phyloP scores from a whole-genome alignment of 2,888 invertebrate genomes.

The Euproctis similis region DNA sequence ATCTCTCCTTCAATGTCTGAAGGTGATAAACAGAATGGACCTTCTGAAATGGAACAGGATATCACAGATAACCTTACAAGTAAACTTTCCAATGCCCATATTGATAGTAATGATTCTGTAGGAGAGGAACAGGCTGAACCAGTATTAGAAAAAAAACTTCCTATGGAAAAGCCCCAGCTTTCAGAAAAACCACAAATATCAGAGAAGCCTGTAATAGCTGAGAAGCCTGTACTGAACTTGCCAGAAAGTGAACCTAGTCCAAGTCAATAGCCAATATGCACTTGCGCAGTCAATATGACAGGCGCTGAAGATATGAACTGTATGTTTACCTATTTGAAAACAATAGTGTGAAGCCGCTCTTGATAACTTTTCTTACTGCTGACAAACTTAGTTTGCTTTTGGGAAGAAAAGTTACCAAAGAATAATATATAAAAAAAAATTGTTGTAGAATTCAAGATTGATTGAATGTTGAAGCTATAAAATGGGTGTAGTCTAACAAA shows the following conservation, averaged over 20 bases:
- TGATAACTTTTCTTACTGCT: constrained; percentile 24
- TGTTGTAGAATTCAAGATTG: constrained; percentile 26
- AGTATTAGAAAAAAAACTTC: constrained; percentile 23
- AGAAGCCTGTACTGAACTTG: constrained; percentile 46
- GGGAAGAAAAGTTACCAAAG: constrained; percentile 16
- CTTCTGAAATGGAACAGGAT: constrained; percentile 63
- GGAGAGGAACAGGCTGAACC: constrained; percentile 25
- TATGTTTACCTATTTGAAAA: constrained; percentile 64
- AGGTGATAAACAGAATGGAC: constrained; percentile 53
- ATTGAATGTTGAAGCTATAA: constrained; percentile 27
- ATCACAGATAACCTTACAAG: constrained; percentile 50
- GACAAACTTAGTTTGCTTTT: constrained; percentile 21
- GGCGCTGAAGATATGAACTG: constrained; percentile 49
- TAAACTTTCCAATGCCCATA: constrained; percentile 49
- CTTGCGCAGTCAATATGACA: constrained; percentile 39
- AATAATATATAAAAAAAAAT: constrained; percentile 11
- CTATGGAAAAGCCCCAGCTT: constrained; percentile 33
- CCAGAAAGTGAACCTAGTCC: constrained; percentile 52
- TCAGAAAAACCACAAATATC: constrained; percentile 39
- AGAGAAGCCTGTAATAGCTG: constrained; percentile 48
- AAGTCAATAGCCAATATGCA: constrained; percentile 64
- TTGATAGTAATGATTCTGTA: constrained; percentile 36
- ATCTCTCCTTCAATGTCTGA: constrained; percentile 56
- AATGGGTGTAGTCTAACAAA: no score
- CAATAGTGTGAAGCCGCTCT: constrained; percentile 40